Conservation (phyloP, 2,888 invertebrate genomes). For the Idaea biselata region DNA sequence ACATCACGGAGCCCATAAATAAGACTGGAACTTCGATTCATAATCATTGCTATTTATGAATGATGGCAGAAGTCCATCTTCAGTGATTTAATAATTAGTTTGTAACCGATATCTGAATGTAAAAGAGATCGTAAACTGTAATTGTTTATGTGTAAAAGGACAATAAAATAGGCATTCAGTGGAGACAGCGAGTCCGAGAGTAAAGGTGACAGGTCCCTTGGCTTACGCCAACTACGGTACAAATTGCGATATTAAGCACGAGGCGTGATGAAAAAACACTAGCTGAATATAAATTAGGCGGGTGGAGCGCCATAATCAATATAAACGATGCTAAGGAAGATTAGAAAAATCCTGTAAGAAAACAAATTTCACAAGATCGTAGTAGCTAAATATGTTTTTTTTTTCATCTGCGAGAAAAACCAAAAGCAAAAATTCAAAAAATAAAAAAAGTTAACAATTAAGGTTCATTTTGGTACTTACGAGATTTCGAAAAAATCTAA, state of each 20-base stretch:
- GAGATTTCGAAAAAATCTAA: no score
- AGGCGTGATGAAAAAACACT: slow-evolving; percentile 81
- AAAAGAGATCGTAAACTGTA: slow-evolving; percentile 57
- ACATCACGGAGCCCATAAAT: slow-evolving; percentile 48
- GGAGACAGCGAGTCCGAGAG: slow-evolving; percentile 61
- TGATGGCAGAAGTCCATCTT: slow-evolving; percentile 42
- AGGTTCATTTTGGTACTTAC: no score
- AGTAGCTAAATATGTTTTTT: slow-evolving; percentile 25
- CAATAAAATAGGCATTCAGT: slow-evolving; percentile 65
- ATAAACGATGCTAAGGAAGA: slow-evolving; percentile 81
- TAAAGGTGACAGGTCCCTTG: slow-evolving; percentile 74
- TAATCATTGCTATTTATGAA: slow-evolving; percentile 46
- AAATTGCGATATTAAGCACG: slow-evolving; percentile 80
- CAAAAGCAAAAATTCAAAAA: background rate
- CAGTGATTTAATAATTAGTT: slow-evolving; percentile 54
- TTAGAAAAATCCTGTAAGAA: slow-evolving; percentile 79
- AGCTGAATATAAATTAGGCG: slow-evolving; percentile 81
- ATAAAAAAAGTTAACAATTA: no score
- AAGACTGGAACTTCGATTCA: slow-evolving; percentile 46
- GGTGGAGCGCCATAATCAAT: slow-evolving; percentile 79
- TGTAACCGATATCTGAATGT: slow-evolving; percentile 55
- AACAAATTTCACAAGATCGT: slow-evolving; percentile 74
- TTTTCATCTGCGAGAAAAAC: background rate
- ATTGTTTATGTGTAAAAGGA: slow-evolving; percentile 65
- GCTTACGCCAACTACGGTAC: slow-evolving; percentile 78